phyloP scores from a whole-genome alignment of 1,140 invertebrate species.

The Heliothis subflexa region DNA sequence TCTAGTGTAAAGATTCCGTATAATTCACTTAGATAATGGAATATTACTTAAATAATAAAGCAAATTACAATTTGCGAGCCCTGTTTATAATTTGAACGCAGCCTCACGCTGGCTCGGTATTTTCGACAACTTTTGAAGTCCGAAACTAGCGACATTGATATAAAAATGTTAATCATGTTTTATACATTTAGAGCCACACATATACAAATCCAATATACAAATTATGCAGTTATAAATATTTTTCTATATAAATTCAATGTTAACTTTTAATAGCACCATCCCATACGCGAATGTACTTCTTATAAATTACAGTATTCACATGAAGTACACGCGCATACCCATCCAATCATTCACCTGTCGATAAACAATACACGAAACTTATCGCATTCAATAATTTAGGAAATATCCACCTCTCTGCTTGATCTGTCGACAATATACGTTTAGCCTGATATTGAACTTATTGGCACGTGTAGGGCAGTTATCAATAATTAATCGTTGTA shows the following conservation, averaged over 20 bases:
- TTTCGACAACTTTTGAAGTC: constrained; percentile 44
- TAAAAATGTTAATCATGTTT: constrained; percentile 36
- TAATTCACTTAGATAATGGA: constrained; percentile 83
- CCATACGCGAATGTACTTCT: constrained; percentile 71
- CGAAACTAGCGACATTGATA: constrained; percentile 39
- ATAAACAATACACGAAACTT: constrained; percentile 26
- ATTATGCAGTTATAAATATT: constrained; percentile 37
- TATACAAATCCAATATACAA: constrained; percentile 51
- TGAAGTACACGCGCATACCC: constrained; percentile 34
- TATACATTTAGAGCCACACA: constrained; percentile 53
- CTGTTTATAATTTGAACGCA: constrained; percentile 50
- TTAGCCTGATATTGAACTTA: constrained; percentile 44
- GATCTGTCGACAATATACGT: background rate
- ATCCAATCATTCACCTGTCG: constrained; percentile 13
- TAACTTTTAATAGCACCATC: constrained; percentile 75
- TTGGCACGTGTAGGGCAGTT: constrained; percentile 75
- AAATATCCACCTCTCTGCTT: constrained; percentile 51
- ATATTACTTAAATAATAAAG: constrained; percentile 81
- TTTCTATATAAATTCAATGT: constrained; percentile 47
- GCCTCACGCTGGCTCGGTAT: constrained; percentile 12
- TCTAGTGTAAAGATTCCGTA: constrained; percentile 70
- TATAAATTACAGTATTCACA: background rate
- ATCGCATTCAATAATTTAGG: constrained; percentile 37
- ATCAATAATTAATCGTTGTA: constrained; percentile 75
- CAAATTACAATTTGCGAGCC: constrained; percentile 63